phyloP scores from a whole-genome alignment of 1,140 invertebrate species.

The Lucilia cuprina region DNA sequence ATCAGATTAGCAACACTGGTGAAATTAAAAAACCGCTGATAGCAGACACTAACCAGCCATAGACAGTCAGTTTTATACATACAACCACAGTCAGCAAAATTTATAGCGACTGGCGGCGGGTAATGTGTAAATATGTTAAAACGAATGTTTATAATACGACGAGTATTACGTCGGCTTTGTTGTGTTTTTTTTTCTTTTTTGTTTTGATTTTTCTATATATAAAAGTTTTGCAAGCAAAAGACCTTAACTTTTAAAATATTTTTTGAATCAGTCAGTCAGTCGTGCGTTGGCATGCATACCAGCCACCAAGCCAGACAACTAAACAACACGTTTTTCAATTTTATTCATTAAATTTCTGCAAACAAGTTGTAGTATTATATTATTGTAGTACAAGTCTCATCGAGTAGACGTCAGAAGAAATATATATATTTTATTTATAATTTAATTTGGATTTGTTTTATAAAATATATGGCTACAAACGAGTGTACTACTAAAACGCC shows the following conservation, averaged over 20 bases:
- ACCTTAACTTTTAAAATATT: slow-evolving; percentile 35
- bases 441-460: not conserved
- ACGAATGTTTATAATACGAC: not conserved
- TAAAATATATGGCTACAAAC: not conserved
- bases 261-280: slow-evolving; percentile 34
- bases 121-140: slow-evolving; percentile 5
- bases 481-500: not conserved
- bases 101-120: not conserved
- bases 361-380: not conserved
- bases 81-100: slow-evolving; percentile 2
- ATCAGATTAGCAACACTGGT: not conserved
- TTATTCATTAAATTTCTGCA: not conserved
- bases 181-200: no score
- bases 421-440: not conserved
- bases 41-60: slow-evolving; percentile 27
- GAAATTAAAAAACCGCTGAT: not conserved
- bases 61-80: not conserved
- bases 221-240: slow-evolving; percentile 22
- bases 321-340: not conserved
- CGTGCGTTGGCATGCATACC: slow-evolving; percentile 33
- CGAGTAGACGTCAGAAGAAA: not conserved
- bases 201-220: not conserved
- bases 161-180: not conserved
- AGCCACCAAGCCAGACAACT: not conserved
- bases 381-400: no score